Base-by-base conservation (phyloP, 2,888 invertebrate species). In the Palloptera scutellata region DNA sequence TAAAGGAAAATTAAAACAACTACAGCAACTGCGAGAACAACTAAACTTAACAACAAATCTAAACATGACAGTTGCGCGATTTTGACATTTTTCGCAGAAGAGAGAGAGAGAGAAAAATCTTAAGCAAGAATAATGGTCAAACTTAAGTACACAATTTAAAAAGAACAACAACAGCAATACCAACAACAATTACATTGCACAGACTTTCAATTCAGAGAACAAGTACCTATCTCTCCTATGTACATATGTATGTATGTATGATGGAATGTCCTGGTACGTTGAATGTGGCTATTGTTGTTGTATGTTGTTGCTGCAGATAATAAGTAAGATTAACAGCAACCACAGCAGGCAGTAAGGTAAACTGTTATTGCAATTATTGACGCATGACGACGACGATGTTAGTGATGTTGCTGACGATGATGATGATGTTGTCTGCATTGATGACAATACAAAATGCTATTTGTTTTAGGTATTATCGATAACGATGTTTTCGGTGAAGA, bases 11-110 rank as follows among this genome's bases (percentile, higher is more conserved):
- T n/a, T n/a, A n/a, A n/a, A n/a, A 55, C 52, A 60, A 51, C 51
- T 61, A 54, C 55, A 57, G 64, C 53, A 67, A n/a, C 64, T 61
- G 60, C 64, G 54, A 61, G 64, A 64, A 61, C 69, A 67, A 69
- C 41, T 15, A 65, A 62, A 65, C 54, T 53, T 40, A 67, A 62
- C 64, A 67, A 67, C 65, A 69, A 67, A 59, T 15, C 61, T 15
- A 41, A 70, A 72, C 72, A 74, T 69, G 70, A 72, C 73, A 74
- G 74, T 66, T 71, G 58, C 53, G 67, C 58, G 71, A 69, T 72
- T 72, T 69, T 69, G 66, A 70, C 68, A 67, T 67, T 71, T 71
- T 71, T 68, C 61, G 66, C 64, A 59, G 68, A 72, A 72, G 68
- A 70, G 70, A 67, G 70, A 62, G 64, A 30, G 30, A 30, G 30